A percentile compares a stretch with the other conserved stretches of the same genome.
Evolutionary conservation across 2,888 invertebrate species (phyloP).

Genomic region (Galerucella pusilla): DNA sequence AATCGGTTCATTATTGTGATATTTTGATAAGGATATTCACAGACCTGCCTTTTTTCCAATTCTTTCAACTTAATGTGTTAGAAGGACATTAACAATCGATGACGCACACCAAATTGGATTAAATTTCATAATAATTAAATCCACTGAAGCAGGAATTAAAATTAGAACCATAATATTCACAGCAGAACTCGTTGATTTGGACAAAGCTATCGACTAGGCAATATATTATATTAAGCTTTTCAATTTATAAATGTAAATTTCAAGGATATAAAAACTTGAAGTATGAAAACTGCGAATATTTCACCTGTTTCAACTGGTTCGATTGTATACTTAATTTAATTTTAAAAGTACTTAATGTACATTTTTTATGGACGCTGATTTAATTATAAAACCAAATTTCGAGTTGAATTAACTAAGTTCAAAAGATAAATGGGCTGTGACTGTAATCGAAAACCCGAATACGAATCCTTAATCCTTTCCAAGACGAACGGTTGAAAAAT

Average conservation of each 20-base stretch:
- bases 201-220: too few relatives aligned
- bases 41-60: too few relatives aligned
- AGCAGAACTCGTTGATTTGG: too few relatives aligned
- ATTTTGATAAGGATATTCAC: too few relatives aligned
- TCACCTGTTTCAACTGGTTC: neutral
- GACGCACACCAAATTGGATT: too few relatives aligned
- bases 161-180: too few relatives aligned
- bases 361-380: slow-evolving; percentile 16
- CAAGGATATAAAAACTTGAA: neutral
- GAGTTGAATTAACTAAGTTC: slow-evolving; percentile 22
- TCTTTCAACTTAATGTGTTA: too few relatives aligned
- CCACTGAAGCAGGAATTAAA: too few relatives aligned
- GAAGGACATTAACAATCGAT: too few relatives aligned
- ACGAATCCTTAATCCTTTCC: slow-evolving; percentile 26
- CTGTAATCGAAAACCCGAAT: slow-evolving; percentile 27
- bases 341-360: neutral
- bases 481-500: slow-evolving; percentile 24
- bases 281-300: neutral
- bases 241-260: neutral
- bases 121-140: too few relatives aligned
- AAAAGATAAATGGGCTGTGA: slow-evolving; percentile 21
- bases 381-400: slow-evolving; percentile 24
- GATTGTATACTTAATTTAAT: neutral
- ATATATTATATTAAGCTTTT: neutral
- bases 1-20: too few relatives aligned